These are phyloP conservation scores for Calliopum simillimum DNA, from an alignment of 2,888 invertebrate genomes.

Conservation along the genomic window DNA sequence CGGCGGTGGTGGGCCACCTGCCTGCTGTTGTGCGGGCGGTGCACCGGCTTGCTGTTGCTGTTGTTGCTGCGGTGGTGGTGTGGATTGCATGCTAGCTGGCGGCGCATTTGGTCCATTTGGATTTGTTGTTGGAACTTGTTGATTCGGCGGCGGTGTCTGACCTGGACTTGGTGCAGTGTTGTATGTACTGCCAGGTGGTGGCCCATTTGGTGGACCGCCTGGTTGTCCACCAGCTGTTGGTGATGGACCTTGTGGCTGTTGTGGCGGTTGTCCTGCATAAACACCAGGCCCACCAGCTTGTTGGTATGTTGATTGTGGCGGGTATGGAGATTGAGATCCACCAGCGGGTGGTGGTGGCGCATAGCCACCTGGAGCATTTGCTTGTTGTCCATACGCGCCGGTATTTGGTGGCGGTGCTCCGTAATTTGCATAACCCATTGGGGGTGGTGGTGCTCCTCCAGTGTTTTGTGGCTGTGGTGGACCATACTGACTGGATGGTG, in stretches of 20 bases:
- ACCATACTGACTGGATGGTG: slow-evolving; percentile 55
- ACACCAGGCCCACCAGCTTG: slow-evolving; percentile 63
- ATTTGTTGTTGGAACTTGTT: slow-evolving; percentile 58
- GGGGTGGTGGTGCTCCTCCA: slow-evolving; percentile 57
- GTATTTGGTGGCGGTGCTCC: slow-evolving; percentile 64
- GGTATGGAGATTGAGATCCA: slow-evolving; percentile 66
- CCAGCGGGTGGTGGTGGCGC: slow-evolving; percentile 65
- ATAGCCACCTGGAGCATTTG: slow-evolving; percentile 59
- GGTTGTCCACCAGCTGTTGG: slow-evolving; percentile 51
- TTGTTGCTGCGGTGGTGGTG: slow-evolving; percentile 48
- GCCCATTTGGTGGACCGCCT: slow-evolving; percentile 49
- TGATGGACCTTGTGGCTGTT: slow-evolving; percentile 60
- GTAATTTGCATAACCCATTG: slow-evolving; percentile 66
- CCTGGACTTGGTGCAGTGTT: slow-evolving; percentile 70
- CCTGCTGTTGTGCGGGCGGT: slow-evolving; percentile 49
- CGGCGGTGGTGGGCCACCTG: slow-evolving; percentile 45
- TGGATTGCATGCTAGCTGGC: slow-evolving; percentile 49
- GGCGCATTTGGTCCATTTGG: slow-evolving; percentile 59
- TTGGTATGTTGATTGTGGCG: slow-evolving; percentile 66
- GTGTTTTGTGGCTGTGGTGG: slow-evolving; percentile 58
- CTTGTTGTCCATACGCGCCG: slow-evolving; percentile 48
- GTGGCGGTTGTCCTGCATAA: slow-evolving; percentile 60
- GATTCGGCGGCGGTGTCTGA: slow-evolving; percentile 62
- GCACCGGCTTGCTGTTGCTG: slow-evolving; percentile 44
- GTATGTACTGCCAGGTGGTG: slow-evolving; percentile 64